Percentiles rank a stretch among this genome's conserved stretches.
Conservation (phyloP, 2,888 invertebrate genomes). For the Protophormia terraenovae region DNA sequence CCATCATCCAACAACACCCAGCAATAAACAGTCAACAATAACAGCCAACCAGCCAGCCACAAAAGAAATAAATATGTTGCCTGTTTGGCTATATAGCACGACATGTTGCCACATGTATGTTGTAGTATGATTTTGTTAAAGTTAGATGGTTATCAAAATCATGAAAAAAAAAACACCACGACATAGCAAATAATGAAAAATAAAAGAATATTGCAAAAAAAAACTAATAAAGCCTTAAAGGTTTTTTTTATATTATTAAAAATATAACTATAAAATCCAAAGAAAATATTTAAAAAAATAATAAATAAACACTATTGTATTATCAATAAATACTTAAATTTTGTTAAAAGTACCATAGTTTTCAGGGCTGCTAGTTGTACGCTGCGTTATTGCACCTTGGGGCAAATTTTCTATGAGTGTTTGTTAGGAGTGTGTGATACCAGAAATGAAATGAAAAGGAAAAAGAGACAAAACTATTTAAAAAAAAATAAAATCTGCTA, state of each 20-base stretch:
- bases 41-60: background rate
- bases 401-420: conserved; percentile 6
- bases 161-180: conserved; percentile 17
- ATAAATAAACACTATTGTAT: background rate
- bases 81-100: conserved; percentile 11
- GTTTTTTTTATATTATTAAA: conserved; percentile 38
- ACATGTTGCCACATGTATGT: conserved; percentile 29
- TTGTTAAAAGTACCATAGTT: conserved; percentile 37
- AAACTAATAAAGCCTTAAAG: conserved; percentile 52
- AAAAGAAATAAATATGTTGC: background rate
- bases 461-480: conserved; percentile 11
- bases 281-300: background rate
- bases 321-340: conserved; percentile 51
- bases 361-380: conserved; percentile 30
- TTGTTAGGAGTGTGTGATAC: background rate
- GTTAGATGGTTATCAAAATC: conserved; percentile 38
- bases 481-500: conserved; percentile 24
- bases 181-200: conserved; percentile 5
- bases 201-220: background rate
- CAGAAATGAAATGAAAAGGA: conserved; percentile 55
- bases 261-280: background rate
- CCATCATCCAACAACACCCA: background rate
- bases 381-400: conserved; percentile 48
- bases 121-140: conserved; percentile 37
- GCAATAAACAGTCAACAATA: background rate